Conservation (phyloP, 1,140 invertebrate species). For the Pogonomyrmex barbatus region DNA sequence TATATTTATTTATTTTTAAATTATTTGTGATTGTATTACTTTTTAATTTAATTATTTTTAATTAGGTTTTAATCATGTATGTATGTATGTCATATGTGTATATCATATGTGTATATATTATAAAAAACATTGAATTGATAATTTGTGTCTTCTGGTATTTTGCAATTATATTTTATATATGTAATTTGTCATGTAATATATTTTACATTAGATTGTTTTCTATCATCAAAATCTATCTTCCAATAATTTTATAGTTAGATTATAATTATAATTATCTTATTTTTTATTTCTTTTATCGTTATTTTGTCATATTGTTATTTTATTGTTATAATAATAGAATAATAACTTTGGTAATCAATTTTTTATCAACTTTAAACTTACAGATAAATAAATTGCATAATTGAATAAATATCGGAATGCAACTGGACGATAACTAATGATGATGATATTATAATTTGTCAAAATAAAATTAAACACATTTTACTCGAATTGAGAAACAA, state of each 20-base stretch:
- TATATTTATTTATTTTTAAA: too few species aligned
- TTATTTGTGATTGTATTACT: constrained; percentile 3
- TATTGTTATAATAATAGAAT: not conserved
- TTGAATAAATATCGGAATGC: constrained; percentile 80
- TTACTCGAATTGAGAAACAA: constrained; percentile 72
- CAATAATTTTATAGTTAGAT: not conserved
- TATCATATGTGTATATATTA: constrained; percentile 84
- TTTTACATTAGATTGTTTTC: not conserved
- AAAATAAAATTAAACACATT: constrained; percentile 70
- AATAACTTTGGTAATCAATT: constrained; percentile 27
- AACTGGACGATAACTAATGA: not conserved
- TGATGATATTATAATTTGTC: constrained; percentile 71
- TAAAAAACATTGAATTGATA: constrained; percentile 5
- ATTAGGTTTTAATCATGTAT: too few species aligned
- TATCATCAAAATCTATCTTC: too few species aligned
- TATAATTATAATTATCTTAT: not conserved
- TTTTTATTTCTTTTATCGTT: not conserved
- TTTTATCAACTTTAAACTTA: too few species aligned
- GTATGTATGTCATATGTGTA: too few species aligned
- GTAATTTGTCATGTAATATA: too few species aligned
- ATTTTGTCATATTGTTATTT: too few species aligned
- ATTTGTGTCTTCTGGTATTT: too few species aligned
- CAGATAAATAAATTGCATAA: constrained; percentile 82
- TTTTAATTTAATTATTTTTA: not conserved
- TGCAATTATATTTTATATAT: too few species aligned